phyloP scores from a whole-genome alignment of 2,888 invertebrate species.

The Sphaerophoria taeniata region DNA sequence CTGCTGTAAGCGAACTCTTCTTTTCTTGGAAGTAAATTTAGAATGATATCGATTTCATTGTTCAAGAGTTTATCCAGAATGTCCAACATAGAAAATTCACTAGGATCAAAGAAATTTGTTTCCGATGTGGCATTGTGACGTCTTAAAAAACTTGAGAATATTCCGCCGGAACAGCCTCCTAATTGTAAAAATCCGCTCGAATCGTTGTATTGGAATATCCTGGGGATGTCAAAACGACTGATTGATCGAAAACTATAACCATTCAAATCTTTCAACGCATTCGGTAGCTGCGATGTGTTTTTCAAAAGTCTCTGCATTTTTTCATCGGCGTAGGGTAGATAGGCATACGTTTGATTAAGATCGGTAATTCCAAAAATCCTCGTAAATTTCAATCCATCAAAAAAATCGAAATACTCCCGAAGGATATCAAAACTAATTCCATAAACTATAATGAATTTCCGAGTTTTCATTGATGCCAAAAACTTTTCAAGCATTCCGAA shows the following conservation, averaged over 20 bases:
- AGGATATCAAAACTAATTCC: not conserved
- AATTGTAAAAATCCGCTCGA: not conserved
- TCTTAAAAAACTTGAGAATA: conserved; percentile 14
- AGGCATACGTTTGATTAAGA: conserved; percentile 5
- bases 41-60: not conserved
- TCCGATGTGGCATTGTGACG: conserved; percentile 40
- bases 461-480: not conserved
- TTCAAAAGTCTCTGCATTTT: not conserved
- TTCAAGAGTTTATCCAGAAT: not conserved
- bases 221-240: conserved; percentile 8
- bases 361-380: conserved; percentile 46
- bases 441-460: conserved; percentile 19
- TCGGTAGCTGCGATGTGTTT: not conserved
- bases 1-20: not conserved
- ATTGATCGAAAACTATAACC: conserved; percentile 29
- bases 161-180: conserved; percentile 18
- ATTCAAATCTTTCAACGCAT: conserved; percentile 32
- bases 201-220: conserved; percentile 2
- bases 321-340: conserved; percentile 28
- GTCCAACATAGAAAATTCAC: not conserved
- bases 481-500: not conserved
- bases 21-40: not conserved
- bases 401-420: not conserved
- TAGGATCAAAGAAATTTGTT: not conserved
- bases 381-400: conserved; percentile 31